Evolutionary conservation across 2,113 vertebrate genomes (phyloP), one percentile per base, ranked within the genome.

Genomic region (Campylomormyrus tamandua): DNA sequence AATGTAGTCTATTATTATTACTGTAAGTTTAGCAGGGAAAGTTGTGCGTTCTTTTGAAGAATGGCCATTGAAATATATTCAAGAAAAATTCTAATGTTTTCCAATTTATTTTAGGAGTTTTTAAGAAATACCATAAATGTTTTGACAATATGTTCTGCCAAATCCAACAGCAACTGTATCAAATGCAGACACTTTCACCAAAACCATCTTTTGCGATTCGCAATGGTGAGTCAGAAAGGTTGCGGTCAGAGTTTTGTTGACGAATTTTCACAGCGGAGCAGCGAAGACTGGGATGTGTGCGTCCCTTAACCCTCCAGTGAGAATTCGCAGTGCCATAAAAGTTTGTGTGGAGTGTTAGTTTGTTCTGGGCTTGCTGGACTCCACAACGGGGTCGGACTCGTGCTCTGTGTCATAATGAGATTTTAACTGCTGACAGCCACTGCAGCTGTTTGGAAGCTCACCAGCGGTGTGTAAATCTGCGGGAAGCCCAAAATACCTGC

Each of bases 11-110:
- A 66, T 66, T 88, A 88, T 66, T 24, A 80, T 52, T 42, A 52
- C 42, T 74, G 48, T 52, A 77, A 39, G 45, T 80, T 89, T 80
- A 66, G 87, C 87, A 45, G 88, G 45, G 70, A 66, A 53, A 35
- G 80, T 83, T 83, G 74, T 53, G 24, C 24, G 39, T 89, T 80
- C 19, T 80, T 46, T 42, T 89, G 48, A 83, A 83, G 21, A 83
- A 50, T 53, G 66, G 24, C 24, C 70, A 89, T 52, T 89, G 9
- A 50, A 39, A 83, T 80, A 21, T 52, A 66, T 52, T 24, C 39
- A 15, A 42, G 24, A 56, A 88, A 35, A 31, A 56, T 35, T 27
- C 24, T 74, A 21, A 10, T 19, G 46, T 89, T 74, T 89, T 53
- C 46, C n/a, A 70, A 80, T 89, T 45, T 84, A 31, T 77, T 89